These are phyloP conservation scores for Aplysia californica DNA, from an alignment of 1,140 invertebrate species.

Conservation along the genomic window DNA sequence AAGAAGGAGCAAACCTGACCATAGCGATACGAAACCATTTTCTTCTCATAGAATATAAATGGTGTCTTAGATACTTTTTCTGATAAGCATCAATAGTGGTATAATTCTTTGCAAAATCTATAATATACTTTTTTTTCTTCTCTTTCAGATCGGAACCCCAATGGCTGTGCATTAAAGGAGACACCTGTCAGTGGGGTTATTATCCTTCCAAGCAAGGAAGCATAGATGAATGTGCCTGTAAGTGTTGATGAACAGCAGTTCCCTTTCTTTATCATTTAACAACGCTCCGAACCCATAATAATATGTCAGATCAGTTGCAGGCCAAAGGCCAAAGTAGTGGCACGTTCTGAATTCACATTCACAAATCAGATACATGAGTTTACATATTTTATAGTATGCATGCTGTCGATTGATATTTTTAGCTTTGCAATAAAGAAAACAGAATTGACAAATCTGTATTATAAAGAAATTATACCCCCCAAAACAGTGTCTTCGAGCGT, in stretches of 20 bases:
- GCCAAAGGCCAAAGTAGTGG: not conserved
- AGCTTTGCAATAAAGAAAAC: too few species aligned
- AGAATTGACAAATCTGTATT: too few species aligned
- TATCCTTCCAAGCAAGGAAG: not conserved
- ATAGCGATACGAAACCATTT: too few species aligned
- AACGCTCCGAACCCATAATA: not conserved
- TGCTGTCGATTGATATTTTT: too few species aligned
- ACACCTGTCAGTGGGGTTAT: conserved; percentile 2
- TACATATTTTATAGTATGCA: not conserved
- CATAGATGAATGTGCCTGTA: conserved; percentile 23
- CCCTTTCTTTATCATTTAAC: too few species aligned
- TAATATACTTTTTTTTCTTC: not conserved
- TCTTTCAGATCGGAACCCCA: conserved; percentile 25
- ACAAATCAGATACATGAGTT: not conserved
- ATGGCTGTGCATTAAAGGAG: conserved; percentile 25
- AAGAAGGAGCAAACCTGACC: too few species aligned
- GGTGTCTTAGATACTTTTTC: not conserved
- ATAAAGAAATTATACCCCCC: too few species aligned
- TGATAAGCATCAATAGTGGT: not conserved
- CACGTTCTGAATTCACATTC: too few species aligned
- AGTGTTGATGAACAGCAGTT: too few species aligned
- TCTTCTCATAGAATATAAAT: not conserved
- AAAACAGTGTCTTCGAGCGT: too few species aligned
- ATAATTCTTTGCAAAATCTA: not conserved
- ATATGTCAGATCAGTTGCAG: not conserved